These are phyloP conservation scores for Halichoeres trimaculatus DNA, from an alignment of 2,113 vertebrate genomes.

Conservation along the genomic window DNA sequence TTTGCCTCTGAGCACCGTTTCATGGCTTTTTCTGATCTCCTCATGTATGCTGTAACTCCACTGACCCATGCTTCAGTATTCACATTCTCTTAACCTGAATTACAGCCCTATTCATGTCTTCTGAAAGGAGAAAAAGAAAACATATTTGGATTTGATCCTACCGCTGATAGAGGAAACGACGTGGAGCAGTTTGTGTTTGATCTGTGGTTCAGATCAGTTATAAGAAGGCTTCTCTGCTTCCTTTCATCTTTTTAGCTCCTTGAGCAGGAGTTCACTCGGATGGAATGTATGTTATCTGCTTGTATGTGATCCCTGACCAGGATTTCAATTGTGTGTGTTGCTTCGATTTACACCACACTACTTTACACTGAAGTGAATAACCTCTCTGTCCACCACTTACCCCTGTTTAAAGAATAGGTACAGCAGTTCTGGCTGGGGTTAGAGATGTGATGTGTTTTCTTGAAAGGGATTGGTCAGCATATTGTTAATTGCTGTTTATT, in stretches of 20 bases:
- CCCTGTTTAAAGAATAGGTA: constrained; percentile 2
- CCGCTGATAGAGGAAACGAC: constrained; percentile 53
- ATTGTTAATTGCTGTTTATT: background rate
- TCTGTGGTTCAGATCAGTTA: constrained; percentile 56
- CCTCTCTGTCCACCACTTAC: background rate
- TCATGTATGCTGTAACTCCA: constrained; percentile 24
- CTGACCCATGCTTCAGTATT: constrained; percentile 46
- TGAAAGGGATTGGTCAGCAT: background rate
- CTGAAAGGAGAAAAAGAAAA: constrained; percentile 27
- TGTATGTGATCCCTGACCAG: constrained; percentile 62
- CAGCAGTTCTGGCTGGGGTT: constrained; percentile 43
- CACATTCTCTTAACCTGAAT: constrained; percentile 47
- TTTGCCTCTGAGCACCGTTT: constrained; percentile 46
- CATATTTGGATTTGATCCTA: constrained; percentile 59
- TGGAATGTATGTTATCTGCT: constrained; percentile 53
- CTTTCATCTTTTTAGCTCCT: constrained; percentile 51
- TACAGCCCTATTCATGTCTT: constrained; percentile 43
- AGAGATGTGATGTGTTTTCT: background rate
- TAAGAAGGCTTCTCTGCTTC: constrained; percentile 23
- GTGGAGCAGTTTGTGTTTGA: constrained; percentile 45
- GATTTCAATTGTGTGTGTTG: constrained; percentile 34
- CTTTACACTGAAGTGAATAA: constrained; percentile 24
- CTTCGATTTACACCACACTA: constrained; percentile 26
- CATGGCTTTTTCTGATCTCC: constrained; percentile 44
- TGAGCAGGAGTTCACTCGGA: constrained; percentile 47